These are phyloP conservation scores for Vultur gryphus DNA, from an alignment of 2,797 vertebrate genomes.

Conservation along the genomic window DNA sequence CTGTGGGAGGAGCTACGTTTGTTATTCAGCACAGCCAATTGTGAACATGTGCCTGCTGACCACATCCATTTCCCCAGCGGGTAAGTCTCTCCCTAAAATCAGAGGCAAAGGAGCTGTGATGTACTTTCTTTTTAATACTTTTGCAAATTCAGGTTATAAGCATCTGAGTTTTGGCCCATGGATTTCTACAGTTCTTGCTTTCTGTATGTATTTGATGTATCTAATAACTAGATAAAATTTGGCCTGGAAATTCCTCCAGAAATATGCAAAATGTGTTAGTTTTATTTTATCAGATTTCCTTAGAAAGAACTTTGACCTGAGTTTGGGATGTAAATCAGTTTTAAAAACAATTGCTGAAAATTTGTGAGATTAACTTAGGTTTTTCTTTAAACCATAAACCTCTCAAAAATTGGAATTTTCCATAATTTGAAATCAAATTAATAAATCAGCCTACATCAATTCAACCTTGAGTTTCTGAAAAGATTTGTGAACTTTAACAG, in stretches of 20 bases:
- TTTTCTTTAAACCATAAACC: neutral
- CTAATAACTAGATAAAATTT: neutral
- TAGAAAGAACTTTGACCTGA: neutral
- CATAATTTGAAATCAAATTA: neutral
- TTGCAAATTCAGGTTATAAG: neutral
- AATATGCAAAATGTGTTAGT: neutral
- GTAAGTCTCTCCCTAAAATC: neutral
- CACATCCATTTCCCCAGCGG: neutral
- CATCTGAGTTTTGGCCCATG: neutral
- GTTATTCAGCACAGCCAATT: neutral
- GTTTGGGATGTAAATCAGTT: neutral
- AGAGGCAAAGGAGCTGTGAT: neutral
- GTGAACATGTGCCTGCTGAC: neutral
- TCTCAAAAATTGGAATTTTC: neutral
- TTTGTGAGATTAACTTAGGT: neutral
- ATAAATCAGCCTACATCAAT: neutral
- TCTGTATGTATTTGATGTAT: neutral
- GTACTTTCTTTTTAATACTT: neutral
- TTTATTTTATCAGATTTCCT: neutral
- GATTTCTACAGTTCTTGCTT: neutral
- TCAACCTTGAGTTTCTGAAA: neutral
- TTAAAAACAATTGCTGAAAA: neutral
- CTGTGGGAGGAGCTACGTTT: accelerated
- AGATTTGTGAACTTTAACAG: slow-evolving; percentile 3
- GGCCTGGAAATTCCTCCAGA: neutral